Evolutionary conservation across 2,888 invertebrate species (phyloP).

Genomic region (Paralinhomoeus sp.): DNA sequence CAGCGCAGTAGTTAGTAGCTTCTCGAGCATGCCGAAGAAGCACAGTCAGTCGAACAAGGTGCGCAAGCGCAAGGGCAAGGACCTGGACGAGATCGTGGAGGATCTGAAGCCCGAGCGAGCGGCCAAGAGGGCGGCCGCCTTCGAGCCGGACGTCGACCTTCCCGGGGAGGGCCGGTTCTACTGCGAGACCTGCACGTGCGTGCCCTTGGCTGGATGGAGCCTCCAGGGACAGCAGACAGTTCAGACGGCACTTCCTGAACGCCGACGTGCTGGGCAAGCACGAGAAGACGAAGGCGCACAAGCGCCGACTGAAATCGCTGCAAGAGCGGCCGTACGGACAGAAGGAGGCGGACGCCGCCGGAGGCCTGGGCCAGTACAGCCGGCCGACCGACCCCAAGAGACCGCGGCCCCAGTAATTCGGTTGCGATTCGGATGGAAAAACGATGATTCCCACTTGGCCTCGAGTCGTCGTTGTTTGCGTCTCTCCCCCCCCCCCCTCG

Average conservation of each 20-base stretch:
- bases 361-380: too few species aligned
- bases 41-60: slow-evolving; percentile 17
- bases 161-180: slow-evolving; percentile 32
- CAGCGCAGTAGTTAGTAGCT: too few species aligned
- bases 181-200: slow-evolving; percentile 27
- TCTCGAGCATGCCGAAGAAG: slow-evolving; percentile 21
- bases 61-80: slow-evolving; percentile 30
- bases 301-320: background rate
- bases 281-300: slow-evolving; percentile 13
- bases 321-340: background rate
- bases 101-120: slow-evolving; percentile 28
- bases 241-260: slow-evolving; percentile 15
- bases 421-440: too few species aligned
- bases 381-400: background rate
- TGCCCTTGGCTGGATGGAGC: background rate
- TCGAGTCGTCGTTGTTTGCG: too few species aligned
- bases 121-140: background rate
- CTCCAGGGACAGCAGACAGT: background rate
- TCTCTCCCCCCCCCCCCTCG: too few species aligned
- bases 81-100: slow-evolving; percentile 31
- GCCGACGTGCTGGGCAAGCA: slow-evolving; percentile 12
- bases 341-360: background rate
- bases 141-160: slow-evolving; percentile 23
- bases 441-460: too few species aligned
- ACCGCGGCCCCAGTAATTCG: too few species aligned